Conservation (phyloP, 2,888 invertebrate genomes). For the Chalcosyrphus nemorum region DNA sequence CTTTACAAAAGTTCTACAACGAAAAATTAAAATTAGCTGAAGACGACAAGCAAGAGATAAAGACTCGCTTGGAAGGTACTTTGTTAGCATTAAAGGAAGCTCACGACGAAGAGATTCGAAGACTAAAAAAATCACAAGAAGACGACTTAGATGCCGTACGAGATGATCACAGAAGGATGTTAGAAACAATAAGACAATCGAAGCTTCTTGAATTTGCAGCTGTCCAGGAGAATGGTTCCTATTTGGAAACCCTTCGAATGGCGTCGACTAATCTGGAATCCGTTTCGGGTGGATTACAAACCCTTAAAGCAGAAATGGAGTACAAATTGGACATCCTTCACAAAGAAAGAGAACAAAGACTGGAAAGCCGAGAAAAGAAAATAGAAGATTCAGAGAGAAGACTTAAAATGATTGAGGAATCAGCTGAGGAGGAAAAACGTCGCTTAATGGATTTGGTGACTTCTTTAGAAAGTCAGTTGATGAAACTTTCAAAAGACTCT, state of each 20-base stretch:
- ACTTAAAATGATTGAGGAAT: slow-evolving; percentile 77
- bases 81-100: slow-evolving; percentile 76
- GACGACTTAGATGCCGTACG: slow-evolving; percentile 77
- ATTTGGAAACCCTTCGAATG: slow-evolving; percentile 79
- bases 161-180: slow-evolving; percentile 77
- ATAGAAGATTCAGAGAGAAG: slow-evolving; percentile 78
- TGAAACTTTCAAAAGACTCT: slow-evolving; percentile 78
- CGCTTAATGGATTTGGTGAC: slow-evolving; percentile 80
- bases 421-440: slow-evolving; percentile 78
- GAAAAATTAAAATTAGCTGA: slow-evolving; percentile 76
- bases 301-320: slow-evolving; percentile 78
- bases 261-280: slow-evolving; percentile 79
- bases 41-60: slow-evolving; percentile 75
- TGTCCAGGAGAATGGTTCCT: slow-evolving; percentile 80
- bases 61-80: slow-evolving; percentile 76
- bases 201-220: slow-evolving; percentile 80
- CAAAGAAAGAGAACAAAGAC: slow-evolving; percentile 77
- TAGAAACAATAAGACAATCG: slow-evolving; percentile 80
- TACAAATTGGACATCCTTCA: slow-evolving; percentile 76
- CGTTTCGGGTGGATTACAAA: slow-evolving; percentile 77
- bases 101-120: slow-evolving; percentile 78
- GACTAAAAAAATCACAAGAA: slow-evolving; percentile 78
- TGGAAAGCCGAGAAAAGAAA: slow-evolving; percentile 78
- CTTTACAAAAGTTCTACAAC: slow-evolving; percentile 76
- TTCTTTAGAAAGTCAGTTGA: slow-evolving; percentile 79